Conservation (phyloP, 2,888 invertebrate genomes). For the Eumerus sabulonum region DNA sequence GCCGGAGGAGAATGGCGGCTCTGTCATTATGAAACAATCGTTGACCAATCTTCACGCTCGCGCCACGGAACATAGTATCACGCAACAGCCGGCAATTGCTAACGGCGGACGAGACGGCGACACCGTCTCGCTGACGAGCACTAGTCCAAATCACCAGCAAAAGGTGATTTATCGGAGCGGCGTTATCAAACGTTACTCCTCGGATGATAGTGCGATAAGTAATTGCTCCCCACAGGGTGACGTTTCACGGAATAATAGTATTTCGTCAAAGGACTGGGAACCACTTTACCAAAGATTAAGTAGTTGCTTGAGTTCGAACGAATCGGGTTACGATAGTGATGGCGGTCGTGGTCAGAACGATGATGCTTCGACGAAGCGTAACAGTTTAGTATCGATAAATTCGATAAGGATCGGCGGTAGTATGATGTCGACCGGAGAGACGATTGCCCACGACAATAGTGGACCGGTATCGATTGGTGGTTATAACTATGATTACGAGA, state of each 20-base stretch:
- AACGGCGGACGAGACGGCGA: slow-evolving; percentile 70
- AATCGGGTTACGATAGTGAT: slow-evolving; percentile 91
- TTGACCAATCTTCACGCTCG: slow-evolving; percentile 38
- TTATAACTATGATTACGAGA: slow-evolving; percentile 79
- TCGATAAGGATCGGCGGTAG: slow-evolving; percentile 71
- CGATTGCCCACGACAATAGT: slow-evolving; percentile 74
- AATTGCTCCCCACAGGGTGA: slow-evolving; percentile 78
- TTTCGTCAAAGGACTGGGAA: slow-evolving; percentile 81
- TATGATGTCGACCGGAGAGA: slow-evolving; percentile 44
- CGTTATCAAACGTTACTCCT: slow-evolving; percentile 74
- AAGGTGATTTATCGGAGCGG: slow-evolving; percentile 73
- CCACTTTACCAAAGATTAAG: slow-evolving; percentile 83
- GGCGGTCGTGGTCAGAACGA: slow-evolving; percentile 82
- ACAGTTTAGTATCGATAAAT: slow-evolving; percentile 76
- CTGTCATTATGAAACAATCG: slow-evolving; percentile 77
- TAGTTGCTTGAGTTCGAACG: slow-evolving; percentile 89
- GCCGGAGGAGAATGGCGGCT: slow-evolving; percentile 85
- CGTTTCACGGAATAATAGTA: slow-evolving; percentile 81
- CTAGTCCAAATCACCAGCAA: slow-evolving; percentile 72
- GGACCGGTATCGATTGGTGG: slow-evolving; percentile 77
- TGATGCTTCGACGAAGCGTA: slow-evolving; percentile 74
- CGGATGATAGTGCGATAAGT: slow-evolving; percentile 75
- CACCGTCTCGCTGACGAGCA: slow-evolving; percentile 72
- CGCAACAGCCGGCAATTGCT: slow-evolving; percentile 58
- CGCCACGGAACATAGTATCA: slow-evolving; percentile 42